These are phyloP conservation scores for Scaptomyza flava DNA, from an alignment of 2,888 invertebrate genomes.

Conservation along the genomic window DNA sequence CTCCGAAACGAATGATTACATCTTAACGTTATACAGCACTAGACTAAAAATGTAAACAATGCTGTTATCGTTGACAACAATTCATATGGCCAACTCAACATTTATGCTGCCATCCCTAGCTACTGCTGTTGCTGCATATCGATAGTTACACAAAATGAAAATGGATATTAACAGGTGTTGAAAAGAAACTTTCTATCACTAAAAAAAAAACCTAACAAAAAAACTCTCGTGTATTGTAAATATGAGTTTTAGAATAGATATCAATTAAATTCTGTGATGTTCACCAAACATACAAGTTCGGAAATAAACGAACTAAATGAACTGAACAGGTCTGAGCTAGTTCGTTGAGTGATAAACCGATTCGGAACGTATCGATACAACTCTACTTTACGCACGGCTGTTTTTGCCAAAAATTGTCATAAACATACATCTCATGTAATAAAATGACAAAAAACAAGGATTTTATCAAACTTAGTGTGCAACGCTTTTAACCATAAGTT, in stretches of 20 bases:
- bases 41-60: conserved; percentile 36
- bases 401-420: conserved; percentile 43
- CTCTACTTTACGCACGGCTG: conserved; percentile 31
- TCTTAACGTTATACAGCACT: conserved; percentile 23
- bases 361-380: conserved; percentile 20
- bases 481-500: conserved; percentile 21
- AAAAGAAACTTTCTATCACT: not conserved
- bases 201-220: no score
- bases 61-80: conserved; percentile 33
- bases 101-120: not conserved
- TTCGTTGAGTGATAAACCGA: conserved; percentile 7
- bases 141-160: conserved; percentile 15
- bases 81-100: conserved; percentile 21
- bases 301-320: conserved; percentile 10
- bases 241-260: no score
- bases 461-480: conserved; percentile 31
- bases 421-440: conserved; percentile 31
- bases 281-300: not conserved
- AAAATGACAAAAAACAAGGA: conserved; percentile 46
- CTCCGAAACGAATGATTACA: not conserved
- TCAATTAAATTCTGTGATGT: not conserved
- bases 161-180: conserved; percentile 3
- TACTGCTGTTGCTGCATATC: conserved; percentile 8
- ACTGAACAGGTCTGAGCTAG: conserved; percentile 7
- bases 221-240: no score